phyloP scores from a whole-genome alignment of 1,140 invertebrate species.

The Potamilus streckersoni region DNA sequence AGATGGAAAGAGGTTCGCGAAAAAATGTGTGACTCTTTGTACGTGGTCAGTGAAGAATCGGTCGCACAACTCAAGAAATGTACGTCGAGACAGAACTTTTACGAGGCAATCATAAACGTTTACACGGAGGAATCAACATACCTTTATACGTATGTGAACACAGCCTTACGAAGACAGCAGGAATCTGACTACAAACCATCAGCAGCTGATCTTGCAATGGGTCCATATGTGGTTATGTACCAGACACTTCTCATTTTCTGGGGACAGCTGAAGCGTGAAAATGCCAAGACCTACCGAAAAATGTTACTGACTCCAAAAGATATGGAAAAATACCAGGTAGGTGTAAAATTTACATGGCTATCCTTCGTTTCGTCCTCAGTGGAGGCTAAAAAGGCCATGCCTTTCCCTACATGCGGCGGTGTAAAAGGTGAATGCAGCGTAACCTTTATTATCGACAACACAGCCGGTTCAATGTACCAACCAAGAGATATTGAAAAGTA shows the following conservation, averaged over 20 bases:
- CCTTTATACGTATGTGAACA: constrained; percentile 13
- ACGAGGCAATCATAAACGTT: constrained; percentile 3
- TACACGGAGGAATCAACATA: constrained; percentile 21
- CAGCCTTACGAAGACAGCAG: constrained; percentile 15
- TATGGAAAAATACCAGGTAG: not conserved
- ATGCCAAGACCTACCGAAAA: constrained; percentile 5
- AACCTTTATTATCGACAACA: constrained; percentile 16
- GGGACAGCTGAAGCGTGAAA: constrained; percentile 2
- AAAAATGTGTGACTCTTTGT: constrained; percentile 6
- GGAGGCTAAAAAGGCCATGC: not conserved
- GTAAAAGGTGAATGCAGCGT: constrained; percentile 2
- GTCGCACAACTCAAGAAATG: not conserved
- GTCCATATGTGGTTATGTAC: constrained; percentile 20
- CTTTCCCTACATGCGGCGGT: constrained; percentile 11
- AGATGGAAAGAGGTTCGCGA: constrained; percentile 13
- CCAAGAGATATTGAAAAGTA: constrained; percentile 26
- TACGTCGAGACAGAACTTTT: constrained; percentile 10
- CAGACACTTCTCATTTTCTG: constrained; percentile 17
- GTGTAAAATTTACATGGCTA: constrained; percentile 14
- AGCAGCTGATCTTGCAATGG: constrained; percentile 13
- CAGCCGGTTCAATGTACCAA: not conserved
- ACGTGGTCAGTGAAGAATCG: constrained; percentile 3
- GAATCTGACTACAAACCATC: constrained; percentile 4
- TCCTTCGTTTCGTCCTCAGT: constrained; percentile 12
- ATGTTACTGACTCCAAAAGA: constrained; percentile 4